phyloP scores from a whole-genome alignment of 2,888 invertebrate species.

The Drosophila acutilabella region DNA sequence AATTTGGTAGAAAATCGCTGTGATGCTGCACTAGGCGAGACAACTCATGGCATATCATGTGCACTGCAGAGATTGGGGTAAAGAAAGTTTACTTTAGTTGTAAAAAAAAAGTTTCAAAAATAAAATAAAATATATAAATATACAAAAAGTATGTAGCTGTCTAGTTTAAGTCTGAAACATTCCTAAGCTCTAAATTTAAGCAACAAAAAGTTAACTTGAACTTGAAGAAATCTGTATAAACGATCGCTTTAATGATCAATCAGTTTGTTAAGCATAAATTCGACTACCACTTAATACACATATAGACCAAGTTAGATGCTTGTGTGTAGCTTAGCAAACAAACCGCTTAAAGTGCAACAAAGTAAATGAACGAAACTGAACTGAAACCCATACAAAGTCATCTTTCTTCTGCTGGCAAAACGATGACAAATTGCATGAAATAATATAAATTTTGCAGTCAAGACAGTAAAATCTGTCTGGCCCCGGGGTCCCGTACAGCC shows the following conservation, averaged over 20 bases:
- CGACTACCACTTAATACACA: conserved; percentile 41
- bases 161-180: not conserved
- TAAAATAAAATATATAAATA: no score
- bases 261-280: no score
- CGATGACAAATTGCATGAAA: conserved; percentile 81
- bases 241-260: conserved; percentile 39
- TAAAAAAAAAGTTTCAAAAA: no score
- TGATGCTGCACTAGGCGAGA: conserved; percentile 21
- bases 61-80: not conserved
- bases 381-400: conserved; percentile 68
- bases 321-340: conserved; percentile 29
- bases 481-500: conserved; percentile 34
- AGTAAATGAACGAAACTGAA: conserved; percentile 65
- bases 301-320: not conserved
- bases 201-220: conserved; percentile 10
- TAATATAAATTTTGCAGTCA: conserved; percentile 81
- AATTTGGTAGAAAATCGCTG: conserved; percentile 62
- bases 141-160: no score
- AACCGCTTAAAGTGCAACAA: conserved; percentile 47
- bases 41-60: conserved; percentile 24
- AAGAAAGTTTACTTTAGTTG: not conserved
- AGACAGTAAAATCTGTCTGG: conserved; percentile 81
- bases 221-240: conserved; percentile 22
- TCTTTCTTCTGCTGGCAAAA: conserved; percentile 76
- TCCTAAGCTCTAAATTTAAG: not conserved